Conservation (phyloP, 2,113 vertebrate genomes). For the Oxyura jamaicensis region DNA sequence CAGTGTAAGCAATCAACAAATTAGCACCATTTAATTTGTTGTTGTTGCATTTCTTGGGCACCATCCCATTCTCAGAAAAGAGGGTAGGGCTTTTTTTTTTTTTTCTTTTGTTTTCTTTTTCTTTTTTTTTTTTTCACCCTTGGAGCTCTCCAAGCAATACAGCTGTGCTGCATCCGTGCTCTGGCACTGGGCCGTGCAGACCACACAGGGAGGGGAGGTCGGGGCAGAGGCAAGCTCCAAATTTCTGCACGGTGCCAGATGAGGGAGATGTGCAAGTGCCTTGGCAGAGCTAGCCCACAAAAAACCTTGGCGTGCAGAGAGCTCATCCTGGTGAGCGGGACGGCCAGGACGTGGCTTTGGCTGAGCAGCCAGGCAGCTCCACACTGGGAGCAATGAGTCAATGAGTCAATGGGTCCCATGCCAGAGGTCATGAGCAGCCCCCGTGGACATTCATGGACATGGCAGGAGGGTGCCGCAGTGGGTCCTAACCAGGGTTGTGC, state of each 20-base stretch:
- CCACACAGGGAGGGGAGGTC: not conserved
- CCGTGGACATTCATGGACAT: not conserved
- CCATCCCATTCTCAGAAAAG: not conserved
- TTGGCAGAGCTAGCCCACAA: fast-evolving
- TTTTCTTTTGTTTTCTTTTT: not conserved
- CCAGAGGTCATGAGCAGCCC: fast-evolving
- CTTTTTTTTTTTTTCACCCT: not conserved
- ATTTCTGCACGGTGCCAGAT: not conserved
- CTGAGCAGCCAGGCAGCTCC: fast-evolving
- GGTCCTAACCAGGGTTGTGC: not conserved
- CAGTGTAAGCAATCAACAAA: not conserved
- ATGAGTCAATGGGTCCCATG: not conserved
- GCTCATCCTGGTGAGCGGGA: not conserved
- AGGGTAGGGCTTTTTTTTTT: not conserved
- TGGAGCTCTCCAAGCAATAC: not conserved
- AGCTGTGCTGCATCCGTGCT: not conserved
- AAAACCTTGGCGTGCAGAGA: not conserved
- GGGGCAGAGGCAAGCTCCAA: fast-evolving
- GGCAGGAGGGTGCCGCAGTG: not conserved
- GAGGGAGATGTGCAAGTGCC: not conserved
- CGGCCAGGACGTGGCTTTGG: not conserved
- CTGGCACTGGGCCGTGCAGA: not conserved
- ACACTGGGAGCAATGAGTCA: not conserved
- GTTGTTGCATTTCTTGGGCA: not conserved
- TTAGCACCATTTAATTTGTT: constrained; percentile 23